A percentile compares a stretch with the other conserved stretches of the same genome.
Evolutionary conservation across 92 coral and sea anemone species (phyloP).

Genomic region (Actinostola sp.): DNA sequence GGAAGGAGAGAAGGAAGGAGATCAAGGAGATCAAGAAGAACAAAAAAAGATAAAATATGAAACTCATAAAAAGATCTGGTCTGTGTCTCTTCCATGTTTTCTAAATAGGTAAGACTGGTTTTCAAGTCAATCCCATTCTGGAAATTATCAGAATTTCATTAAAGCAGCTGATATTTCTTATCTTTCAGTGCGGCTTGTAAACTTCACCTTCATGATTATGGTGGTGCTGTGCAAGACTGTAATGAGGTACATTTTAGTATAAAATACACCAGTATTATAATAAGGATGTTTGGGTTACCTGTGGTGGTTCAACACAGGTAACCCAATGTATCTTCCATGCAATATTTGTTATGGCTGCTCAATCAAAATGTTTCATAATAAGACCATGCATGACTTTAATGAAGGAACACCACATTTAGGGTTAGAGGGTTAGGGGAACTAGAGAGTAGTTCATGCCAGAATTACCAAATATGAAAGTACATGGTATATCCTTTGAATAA

Average conservation of each 20-base stretch:
- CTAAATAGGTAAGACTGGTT: slow-evolving; percentile 83
- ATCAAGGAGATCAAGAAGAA: slow-evolving; percentile 2
- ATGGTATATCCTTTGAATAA: too few species aligned
- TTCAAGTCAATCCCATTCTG: neutral
- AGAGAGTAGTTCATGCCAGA: too few species aligned
- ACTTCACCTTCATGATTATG: slow-evolving; percentile 67
- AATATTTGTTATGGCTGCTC: too few species aligned
- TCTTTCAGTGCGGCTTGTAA: slow-evolving; percentile 81
- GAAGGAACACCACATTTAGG: too few species aligned
- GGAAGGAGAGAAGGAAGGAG: slow-evolving; percentile 10
- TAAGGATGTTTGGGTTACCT: neutral
- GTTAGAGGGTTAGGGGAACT: too few species aligned
- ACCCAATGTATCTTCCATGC: too few species aligned
- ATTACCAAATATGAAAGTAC: too few species aligned
- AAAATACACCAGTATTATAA: neutral
- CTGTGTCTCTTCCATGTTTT: slow-evolving; percentile 77
- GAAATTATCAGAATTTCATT: neutral
- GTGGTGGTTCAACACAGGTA: too few species aligned
- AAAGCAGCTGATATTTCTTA: too few species aligned
- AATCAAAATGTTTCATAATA: too few species aligned
- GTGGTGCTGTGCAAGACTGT: slow-evolving; percentile 72
- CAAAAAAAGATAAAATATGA: slow-evolving; percentile 27
- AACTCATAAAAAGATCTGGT: slow-evolving; percentile 32
- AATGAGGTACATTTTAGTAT: slow-evolving; percentile 56
- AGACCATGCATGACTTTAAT: too few species aligned